These are phyloP conservation scores for Sesamia nonagrioides DNA, from an alignment of 1,140 invertebrate genomes.

Conservation along the genomic window DNA sequence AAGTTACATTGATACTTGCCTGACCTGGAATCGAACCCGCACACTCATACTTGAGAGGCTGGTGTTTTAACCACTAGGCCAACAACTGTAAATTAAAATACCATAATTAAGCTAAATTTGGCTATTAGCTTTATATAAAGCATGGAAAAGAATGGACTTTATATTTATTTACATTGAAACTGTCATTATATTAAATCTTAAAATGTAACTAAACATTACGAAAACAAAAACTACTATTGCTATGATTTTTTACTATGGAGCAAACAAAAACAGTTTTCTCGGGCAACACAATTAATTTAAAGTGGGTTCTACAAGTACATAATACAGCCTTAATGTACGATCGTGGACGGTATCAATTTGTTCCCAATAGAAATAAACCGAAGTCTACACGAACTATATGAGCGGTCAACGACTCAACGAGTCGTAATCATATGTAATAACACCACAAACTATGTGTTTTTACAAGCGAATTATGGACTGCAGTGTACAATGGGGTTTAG, in stretches of 20 bases:
- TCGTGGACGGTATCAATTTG: slow-evolving; percentile 43
- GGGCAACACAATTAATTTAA: slow-evolving; percentile 42
- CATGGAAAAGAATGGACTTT: no score
- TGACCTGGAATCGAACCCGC: no score
- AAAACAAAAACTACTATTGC: not conserved
- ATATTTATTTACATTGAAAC: no score
- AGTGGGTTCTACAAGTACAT: slow-evolving; percentile 38
- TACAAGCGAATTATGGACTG: slow-evolving; percentile 49
- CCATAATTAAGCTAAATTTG: not conserved
- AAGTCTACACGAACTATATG: slow-evolving; percentile 24
- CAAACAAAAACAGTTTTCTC: slow-evolving; percentile 18
- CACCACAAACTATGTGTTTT: slow-evolving; percentile 40
- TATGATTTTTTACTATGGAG: not conserved
- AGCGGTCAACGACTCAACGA: slow-evolving; percentile 34
- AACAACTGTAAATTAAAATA: not conserved
- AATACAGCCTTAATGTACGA: slow-evolving; percentile 21
- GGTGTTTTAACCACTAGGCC: no score
- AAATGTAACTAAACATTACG: not conserved
- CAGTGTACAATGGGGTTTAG: slow-evolving; percentile 29
- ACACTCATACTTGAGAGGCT: no score
- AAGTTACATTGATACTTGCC: no score
- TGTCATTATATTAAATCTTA: not conserved
- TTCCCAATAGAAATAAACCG: slow-evolving; percentile 44
- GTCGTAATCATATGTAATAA: slow-evolving; percentile 57
- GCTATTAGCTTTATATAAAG: no score